Conservation (phyloP, 2,797 vertebrate genomes). For the Mionectes olivaceus region DNA sequence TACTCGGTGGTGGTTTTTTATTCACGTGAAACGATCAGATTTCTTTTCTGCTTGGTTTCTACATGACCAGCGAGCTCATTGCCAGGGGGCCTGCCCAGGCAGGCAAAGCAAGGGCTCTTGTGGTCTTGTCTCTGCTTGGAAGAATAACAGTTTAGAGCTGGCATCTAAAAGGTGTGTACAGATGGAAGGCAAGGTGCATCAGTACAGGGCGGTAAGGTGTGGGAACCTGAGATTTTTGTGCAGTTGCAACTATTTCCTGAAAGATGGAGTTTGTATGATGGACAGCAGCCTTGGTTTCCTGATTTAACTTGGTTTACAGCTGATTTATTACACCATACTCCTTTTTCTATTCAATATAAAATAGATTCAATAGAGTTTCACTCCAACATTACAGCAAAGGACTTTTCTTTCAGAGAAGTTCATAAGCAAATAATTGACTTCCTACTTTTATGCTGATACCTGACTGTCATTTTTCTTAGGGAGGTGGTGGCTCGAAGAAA, state of each 20-base stretch:
- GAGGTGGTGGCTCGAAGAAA: background rate
- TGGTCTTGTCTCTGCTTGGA: background rate
- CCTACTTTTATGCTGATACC: background rate
- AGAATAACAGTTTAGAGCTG: background rate
- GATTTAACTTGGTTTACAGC: background rate
- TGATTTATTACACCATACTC: background rate
- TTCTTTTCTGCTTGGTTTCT: accelerated
- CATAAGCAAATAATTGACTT: background rate
- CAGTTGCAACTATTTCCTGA: background rate
- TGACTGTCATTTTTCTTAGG: background rate
- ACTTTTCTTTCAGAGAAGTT: background rate
- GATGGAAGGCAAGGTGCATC: background rate
- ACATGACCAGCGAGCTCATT: background rate
- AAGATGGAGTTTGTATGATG: background rate
- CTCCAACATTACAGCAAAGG: background rate
- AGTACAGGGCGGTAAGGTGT: background rate
- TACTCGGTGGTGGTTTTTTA: background rate
- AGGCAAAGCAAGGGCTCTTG: background rate
- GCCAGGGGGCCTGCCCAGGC: background rate
- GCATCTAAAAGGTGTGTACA: background rate
- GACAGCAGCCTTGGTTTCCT: background rate
- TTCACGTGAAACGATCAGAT: background rate
- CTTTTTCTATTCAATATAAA: background rate
- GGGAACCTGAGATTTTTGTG: background rate
- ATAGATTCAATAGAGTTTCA: background rate